Base-by-base conservation (phyloP, 2,888 invertebrate genomes). In the Gortyna flavago region DNA sequence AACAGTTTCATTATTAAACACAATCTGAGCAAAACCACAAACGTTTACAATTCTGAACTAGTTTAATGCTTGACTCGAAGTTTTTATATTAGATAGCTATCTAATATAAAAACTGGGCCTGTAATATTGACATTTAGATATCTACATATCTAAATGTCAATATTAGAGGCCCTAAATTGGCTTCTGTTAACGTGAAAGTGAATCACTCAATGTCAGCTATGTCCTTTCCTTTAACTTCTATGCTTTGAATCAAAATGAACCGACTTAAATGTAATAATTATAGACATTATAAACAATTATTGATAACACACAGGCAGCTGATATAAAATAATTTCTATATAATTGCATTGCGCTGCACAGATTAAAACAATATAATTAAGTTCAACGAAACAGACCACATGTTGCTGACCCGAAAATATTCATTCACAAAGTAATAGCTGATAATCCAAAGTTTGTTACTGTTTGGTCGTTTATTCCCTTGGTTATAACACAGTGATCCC, bases 381-480 rank as follows among this genome's bases (percentile, higher is more conserved):
- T 72, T 51, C 6, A 66, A 72, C 70, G 32, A 67, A 41, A 61
- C 29, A 57, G 6, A 38, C 51, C 67, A 68, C 61, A 72, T 69
- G 54, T 74, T 72, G 57, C 51, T 64, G 25, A 57, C 25, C 48
- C 35, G 21, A 66, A 74, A 59, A 64, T 69, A 7, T 79, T 74
- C 16, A 76, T 78, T 76, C 54, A 71, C 61, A 72, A 81, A 81
- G 77, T 79, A 77, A 73, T 80, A 65, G 38, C 62, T 78, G 71
- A 76, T 86, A 79, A 83, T 79, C 68, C 71, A 62, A 85, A 83
- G 51, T 83, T 83, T 79, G 74, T 77, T 67, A 65, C 44, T 62
- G n/a, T 77, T 76, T 18, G 74, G 68, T 75, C 74, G 67, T 78
- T 78, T 75, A 83, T 73, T 81, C 79, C 77, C 77, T 66, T 62